Base-by-base conservation (phyloP, 2,113 vertebrate species). In the Cygnus atratus region DNA sequence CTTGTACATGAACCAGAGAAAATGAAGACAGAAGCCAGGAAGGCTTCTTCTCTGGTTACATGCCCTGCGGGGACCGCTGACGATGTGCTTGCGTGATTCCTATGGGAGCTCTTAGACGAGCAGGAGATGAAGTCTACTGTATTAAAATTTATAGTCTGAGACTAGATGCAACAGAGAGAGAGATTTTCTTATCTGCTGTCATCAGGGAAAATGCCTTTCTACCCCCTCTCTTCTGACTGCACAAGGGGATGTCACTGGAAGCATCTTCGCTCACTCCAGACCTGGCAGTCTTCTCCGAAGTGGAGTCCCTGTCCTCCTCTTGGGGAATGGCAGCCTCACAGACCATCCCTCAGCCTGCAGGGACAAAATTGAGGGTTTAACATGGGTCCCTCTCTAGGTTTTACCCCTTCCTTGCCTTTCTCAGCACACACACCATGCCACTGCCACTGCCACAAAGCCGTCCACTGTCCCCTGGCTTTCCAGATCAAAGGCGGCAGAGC, bases 401-500 rank as follows among this genome's bases (percentile, higher is more conserved):
- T 90, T 70, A 33, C 25, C 35, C 41, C 22, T 77, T 81, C 33
- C 54, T 75, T 39, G 10, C 41, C 70, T 68, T 77, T 76, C 66
- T 61, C 75, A 79, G 58, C 68, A 33, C 19, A 33, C 10, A 46
- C 26, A 26, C 43, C 6, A 3, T 52, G n/a, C 0, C 0, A n/a
- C 33, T 41, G 33, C 41, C 3, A 1, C 79, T 50, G 74, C 20
- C 20, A 48, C 52, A 63, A 29, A 71, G 39, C 75, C 25, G 72
- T 84, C 28, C 24, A 68, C 29, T 3, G 2, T n/a, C 67, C 79
- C 0, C 3, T 2, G 0, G 39, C 68, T 90, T 81, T 73, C 3
- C 2, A 92, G 95, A 97, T 96, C 96, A 97, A 97, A 96, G 77
- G 72, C 75, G 88, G 37, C 13, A 10, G 86, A 96, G 85, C 72